These are phyloP conservation scores for Onychomys arenicola DNA, from an alignment of 2,797 vertebrate species.

Conservation along the genomic window DNA sequence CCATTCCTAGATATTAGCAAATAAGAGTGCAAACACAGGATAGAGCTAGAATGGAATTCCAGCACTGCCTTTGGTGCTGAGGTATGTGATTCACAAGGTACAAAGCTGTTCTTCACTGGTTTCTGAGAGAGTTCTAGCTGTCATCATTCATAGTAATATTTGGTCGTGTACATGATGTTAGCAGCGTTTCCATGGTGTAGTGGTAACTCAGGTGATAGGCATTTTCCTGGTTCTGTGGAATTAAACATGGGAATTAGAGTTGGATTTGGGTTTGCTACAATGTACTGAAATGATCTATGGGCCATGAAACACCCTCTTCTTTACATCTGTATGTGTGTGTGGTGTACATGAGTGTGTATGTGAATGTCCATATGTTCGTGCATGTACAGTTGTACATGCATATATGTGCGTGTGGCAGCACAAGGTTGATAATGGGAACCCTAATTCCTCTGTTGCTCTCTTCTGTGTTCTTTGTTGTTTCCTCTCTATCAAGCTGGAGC, in stretches of 20 bases:
- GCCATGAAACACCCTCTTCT: not conserved
- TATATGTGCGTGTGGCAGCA: not conserved
- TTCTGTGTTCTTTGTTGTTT: not conserved
- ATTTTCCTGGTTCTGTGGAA: not conserved
- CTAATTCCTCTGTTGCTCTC: not conserved
- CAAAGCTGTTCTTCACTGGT: not conserved
- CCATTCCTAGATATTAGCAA: not conserved
- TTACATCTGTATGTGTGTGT: not conserved
- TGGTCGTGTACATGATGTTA: not conserved
- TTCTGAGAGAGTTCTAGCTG: not conserved
- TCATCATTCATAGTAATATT: not conserved
- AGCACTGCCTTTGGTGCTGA: not conserved
- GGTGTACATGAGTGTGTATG: not conserved
- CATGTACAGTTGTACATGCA: not conserved
- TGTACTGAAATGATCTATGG: not conserved
- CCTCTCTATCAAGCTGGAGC: not conserved
- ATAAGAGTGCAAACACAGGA: not conserved
- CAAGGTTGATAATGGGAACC: not conserved
- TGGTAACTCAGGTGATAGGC: not conserved
- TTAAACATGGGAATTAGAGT: not conserved
- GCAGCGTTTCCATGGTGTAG: not conserved
- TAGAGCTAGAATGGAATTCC: not conserved
- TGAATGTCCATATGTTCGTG: not conserved
- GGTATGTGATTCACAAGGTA: not conserved
- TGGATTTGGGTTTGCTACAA: not conserved